Base-by-base conservation (phyloP, 2,113 vertebrate genomes). In the Trematomus loennbergii region DNA sequence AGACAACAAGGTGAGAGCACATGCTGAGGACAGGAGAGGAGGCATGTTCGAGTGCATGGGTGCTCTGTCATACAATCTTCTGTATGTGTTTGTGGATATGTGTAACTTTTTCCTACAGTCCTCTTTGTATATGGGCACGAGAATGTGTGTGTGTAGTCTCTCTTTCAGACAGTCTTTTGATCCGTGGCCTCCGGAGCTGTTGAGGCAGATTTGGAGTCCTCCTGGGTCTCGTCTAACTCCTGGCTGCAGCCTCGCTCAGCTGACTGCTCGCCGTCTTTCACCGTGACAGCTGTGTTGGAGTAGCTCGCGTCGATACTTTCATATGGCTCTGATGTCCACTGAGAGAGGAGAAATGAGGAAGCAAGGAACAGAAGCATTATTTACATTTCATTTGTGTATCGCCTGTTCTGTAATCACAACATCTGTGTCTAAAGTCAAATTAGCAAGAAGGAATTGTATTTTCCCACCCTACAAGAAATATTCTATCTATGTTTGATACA, bases 271-370 rank as follows among this genome's bases (percentile, higher is more conserved):
- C 72, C 67, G 15, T 91, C 91, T 72, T 88, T 95, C 55, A 79
- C 77, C 0, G 83, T 86, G 20, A 78, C 22, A 55, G 72, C 81
- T 13, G 87, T 80, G 18, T 77, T 94, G 1, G 89, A 83, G 65
- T 88, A 87, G 1, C 81, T 71, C 3, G 89, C 87, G 9, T 96
- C 95, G 0, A 94, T 89, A 17, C 93, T 94, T 84, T 96, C 96
- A 0, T 95, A 96, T 15, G 95, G 90, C 79, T 97, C 96, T 0
- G 96, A 91, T 1, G 90, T 93, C 88, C 96, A 96, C 96, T 97
- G 86, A 43, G 49, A 59, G 59, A 79, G 15, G 52, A 16, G 22
- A 67, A 53, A 4, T 57, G 64, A 53, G 12, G 29, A 20, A 8
- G 53, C 33, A 16, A 0, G 43, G 20, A 40, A n/a, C 22, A 57